A percentile compares a stretch with the other conserved stretches of the same genome.
phyloP scores from a whole-genome alignment of 2,113 vertebrate genomes.

The Sinocyclocheilus maitianheensis region DNA sequence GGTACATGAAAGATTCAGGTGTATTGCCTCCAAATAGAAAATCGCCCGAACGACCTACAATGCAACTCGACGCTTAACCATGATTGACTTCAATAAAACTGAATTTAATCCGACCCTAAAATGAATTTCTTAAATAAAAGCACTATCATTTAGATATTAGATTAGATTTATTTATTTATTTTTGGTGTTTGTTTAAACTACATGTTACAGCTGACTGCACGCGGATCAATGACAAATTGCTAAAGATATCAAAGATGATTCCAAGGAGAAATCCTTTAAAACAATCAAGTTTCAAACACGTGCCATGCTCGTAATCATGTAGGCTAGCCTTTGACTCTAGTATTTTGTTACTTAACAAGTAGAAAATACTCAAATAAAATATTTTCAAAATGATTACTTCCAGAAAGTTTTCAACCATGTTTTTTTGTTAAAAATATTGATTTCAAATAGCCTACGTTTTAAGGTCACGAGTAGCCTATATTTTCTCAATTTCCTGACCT shows the following conservation, averaged over 20 bases:
- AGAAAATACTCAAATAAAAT: not conserved
- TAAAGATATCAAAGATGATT: not conserved
- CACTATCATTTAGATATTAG: conserved; percentile 58
- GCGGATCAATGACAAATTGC: not conserved
- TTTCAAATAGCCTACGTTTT: not conserved
- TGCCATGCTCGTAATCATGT: not conserved
- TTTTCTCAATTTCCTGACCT: not conserved
- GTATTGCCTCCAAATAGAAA: conserved; percentile 62
- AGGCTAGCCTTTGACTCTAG: not conserved
- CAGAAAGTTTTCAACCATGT: not conserved
- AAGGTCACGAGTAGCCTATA: too few relatives aligned
- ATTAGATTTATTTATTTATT: conserved; percentile 48
- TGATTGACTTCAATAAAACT: conserved; percentile 58
- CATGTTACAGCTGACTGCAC: conserved; percentile 24
- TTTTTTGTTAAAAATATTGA: not conserved
- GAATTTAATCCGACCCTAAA: conserved; percentile 51
- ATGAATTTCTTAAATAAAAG: conserved; percentile 60
- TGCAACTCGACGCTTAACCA: conserved; percentile 28
- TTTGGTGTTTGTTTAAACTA: conserved; percentile 59
- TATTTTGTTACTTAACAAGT: not conserved
- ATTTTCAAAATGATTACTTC: not conserved
- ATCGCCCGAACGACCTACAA: conserved; percentile 62
- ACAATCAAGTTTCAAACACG: not conserved
- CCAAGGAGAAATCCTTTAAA: not conserved
- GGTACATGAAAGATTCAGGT: conserved; percentile 67